Evolutionary conservation across 2,113 vertebrate genomes (phyloP), one percentile per base, ranked within the genome.

Genomic region (Haplochromis vanheusdeni): DNA sequence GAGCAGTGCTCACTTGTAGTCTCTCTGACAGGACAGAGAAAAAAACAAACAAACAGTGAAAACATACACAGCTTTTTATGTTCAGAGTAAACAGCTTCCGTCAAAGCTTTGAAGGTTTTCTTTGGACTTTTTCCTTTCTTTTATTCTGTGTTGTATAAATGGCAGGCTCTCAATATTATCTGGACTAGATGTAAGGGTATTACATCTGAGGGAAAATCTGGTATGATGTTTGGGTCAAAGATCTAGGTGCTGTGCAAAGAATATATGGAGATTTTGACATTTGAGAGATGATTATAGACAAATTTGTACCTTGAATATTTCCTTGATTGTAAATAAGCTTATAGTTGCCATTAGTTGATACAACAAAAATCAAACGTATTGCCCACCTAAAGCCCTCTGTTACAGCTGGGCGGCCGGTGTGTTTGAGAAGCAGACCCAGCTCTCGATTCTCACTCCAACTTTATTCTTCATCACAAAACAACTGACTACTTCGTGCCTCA

Each of bases 361-460:
- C 7, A 40, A 45, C 9, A 28, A 75, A 75, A 75, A 47, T 28
- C 14, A 19, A 75, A 47, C 2, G 0, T 17, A 73, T 45, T 73
- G 21, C 21, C 68, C 37, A 45, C 37, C 35, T 26, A 26, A 73
- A 45, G 21, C 17, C 16, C 9, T 62, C 58, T 62, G 31, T 62
- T 62, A 62, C 9, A 2, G 2, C 28, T 60, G 16, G 56, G 16
- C 0, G 9, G 16, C 56, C 5, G 0, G 28, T 19, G 9, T 60
- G 58, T 33, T 60, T 60, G 56, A 3, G 16, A 60, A 60, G 28
- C 56, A 33, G 56, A 19, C 56, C 56, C 16, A 60, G 0, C 56
- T 31, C 8, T 60, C 5, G 0, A 58, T 58, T 58, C 26, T 16
- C 14, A 60, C 56, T 60, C 26, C 5, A 60, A 60, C 28, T 31